Percentiles rank a stretch among this genome's conserved stretches.
Conservation (phyloP, 2,113 vertebrate genomes). For the Vulpes ferrilata region DNA sequence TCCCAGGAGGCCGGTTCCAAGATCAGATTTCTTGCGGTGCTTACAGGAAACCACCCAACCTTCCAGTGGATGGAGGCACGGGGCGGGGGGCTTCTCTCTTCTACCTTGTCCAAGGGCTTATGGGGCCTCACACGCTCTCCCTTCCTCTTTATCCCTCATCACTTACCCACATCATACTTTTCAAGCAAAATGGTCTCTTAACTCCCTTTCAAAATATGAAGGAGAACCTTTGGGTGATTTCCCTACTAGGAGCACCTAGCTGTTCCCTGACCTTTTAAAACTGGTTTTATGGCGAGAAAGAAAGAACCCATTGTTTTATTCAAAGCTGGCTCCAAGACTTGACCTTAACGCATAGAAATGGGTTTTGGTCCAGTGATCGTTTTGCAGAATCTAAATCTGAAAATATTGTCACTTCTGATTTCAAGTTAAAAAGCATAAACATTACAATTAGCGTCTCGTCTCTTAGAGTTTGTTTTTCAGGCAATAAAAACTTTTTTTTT, state of each 20-base stretch:
- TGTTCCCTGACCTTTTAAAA: slow-evolving; percentile 59
- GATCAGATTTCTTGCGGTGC: not conserved
- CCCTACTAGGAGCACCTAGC: not conserved
- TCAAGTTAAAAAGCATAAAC: slow-evolving; percentile 11
- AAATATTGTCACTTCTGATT: slow-evolving; percentile 54
- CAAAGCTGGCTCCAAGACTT: slow-evolving; percentile 41
- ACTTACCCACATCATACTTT: not conserved
- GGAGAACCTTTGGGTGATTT: not conserved
- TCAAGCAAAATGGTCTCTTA: not conserved
- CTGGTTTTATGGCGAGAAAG: slow-evolving; percentile 27
- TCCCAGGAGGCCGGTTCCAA: not conserved
- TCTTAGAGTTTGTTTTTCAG: slow-evolving; percentile 45
- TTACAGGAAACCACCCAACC: not conserved
- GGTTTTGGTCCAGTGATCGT: slow-evolving; percentile 56
- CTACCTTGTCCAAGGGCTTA: fast-evolving
- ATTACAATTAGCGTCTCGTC: slow-evolving; percentile 29
- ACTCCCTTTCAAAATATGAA: not conserved
- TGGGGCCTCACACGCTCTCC: fast-evolving
- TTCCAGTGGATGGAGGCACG: not conserved
- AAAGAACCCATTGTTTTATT: slow-evolving; percentile 28
- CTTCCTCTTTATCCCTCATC: not conserved
- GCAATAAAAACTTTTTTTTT: slow-evolving; percentile 21
- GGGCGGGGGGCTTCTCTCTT: too few relatives aligned
- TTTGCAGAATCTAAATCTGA: slow-evolving; percentile 32
- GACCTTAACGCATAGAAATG: slow-evolving; percentile 65